Conservation (phyloP, 2,888 invertebrate species). For the Trissolcus japonicus region DNA sequence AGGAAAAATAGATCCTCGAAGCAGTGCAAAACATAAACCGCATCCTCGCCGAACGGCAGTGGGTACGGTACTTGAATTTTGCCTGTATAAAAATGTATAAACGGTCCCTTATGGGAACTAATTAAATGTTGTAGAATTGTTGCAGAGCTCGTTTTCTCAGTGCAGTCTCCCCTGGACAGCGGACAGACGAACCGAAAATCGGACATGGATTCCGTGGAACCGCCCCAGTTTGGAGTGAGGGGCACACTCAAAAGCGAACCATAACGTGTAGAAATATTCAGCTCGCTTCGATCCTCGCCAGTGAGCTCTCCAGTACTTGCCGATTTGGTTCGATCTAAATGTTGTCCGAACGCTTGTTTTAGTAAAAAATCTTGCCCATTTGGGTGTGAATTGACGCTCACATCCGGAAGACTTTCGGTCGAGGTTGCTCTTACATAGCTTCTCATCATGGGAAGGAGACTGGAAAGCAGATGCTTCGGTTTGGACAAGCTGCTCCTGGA, state of each 20-base stretch:
- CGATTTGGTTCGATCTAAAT: slow-evolving; percentile 69
- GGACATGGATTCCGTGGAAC: slow-evolving; percentile 69
- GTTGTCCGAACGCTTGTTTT: slow-evolving; percentile 55
- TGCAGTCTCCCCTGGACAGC: slow-evolving; percentile 61
- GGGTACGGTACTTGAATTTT: slow-evolving; percentile 66
- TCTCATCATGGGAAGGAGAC: slow-evolving; percentile 38
- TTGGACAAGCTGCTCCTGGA: slow-evolving; percentile 18
- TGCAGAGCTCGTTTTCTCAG: slow-evolving; percentile 60
- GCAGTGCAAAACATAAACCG: slow-evolving; percentile 67
- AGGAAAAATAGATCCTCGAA: slow-evolving; percentile 68
- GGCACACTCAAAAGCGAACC: slow-evolving; percentile 63
- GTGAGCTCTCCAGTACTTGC: slow-evolving; percentile 72
- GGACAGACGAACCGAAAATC: slow-evolving; percentile 64
- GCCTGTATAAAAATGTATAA: slow-evolving; percentile 67
- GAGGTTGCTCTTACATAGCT: slow-evolving; percentile 68
- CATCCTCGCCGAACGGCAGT: slow-evolving; percentile 64
- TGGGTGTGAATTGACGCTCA: slow-evolving; percentile 44
- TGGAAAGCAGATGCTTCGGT: slow-evolving; percentile 55
- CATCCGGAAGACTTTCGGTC: slow-evolving; percentile 68
- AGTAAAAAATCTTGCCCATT: slow-evolving; percentile 56
- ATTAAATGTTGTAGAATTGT: slow-evolving; percentile 67
- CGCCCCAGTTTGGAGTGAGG: slow-evolving; percentile 69
- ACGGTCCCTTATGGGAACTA: slow-evolving; percentile 63
- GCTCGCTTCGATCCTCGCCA: slow-evolving; percentile 26
- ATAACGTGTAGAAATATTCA: slow-evolving; percentile 31